A percentile compares a stretch with the other conserved stretches of the same genome.
Evolutionary conservation across 2,797 vertebrate genomes (phyloP).

Genomic region (Caiman crocodilus): DNA sequence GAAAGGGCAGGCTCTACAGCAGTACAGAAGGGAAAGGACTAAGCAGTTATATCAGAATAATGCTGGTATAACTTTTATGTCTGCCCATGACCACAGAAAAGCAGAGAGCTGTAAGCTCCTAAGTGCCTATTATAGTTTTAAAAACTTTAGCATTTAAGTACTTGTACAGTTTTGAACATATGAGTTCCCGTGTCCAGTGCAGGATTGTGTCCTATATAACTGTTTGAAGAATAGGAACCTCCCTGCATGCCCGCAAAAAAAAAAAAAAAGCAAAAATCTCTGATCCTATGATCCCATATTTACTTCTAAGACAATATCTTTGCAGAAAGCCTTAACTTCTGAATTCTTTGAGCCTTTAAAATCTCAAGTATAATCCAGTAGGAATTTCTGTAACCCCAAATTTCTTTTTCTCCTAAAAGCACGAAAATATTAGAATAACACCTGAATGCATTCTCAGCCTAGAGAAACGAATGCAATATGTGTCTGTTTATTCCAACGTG

Average conservation of each 20-base stretch:
- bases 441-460: rapidly evolving
- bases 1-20: too few relatives aligned
- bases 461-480: neutral
- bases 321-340: neutral
- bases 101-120: neutral
- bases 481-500: neutral
- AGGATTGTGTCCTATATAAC: neutral
- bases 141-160: neutral
- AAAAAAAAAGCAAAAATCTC: rapidly evolving
- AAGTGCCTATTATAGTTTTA: neutral
- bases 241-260: neutral
- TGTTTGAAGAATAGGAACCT: neutral
- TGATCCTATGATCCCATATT: neutral
- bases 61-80: too few relatives aligned
- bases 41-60: too few relatives aligned
- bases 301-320: rapidly evolving
- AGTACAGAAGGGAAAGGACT: too few relatives aligned
- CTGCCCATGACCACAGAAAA: too few relatives aligned
- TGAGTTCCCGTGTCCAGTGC: neutral
- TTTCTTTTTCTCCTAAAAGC: neutral
- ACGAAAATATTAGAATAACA: rapidly evolving
- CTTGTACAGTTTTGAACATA: neutral
- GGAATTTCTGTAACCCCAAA: neutral
- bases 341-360: neutral
- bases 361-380: neutral